These are phyloP conservation scores for Dendrolimus punctatus DNA, from an alignment of 1,140 invertebrate genomes.

Conservation along the genomic window DNA sequence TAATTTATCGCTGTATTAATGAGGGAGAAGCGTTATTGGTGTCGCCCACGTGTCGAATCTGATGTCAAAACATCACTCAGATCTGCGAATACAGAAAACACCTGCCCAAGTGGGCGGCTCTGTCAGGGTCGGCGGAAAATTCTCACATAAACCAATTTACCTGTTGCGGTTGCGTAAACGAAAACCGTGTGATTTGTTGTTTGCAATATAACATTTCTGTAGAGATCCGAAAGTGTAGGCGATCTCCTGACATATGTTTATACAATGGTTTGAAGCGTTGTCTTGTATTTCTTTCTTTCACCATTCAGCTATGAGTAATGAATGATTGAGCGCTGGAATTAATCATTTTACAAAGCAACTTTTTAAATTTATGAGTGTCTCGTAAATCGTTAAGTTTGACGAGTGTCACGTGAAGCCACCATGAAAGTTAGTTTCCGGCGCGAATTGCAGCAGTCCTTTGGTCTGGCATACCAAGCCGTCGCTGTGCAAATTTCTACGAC, in stretches of 20 bases:
- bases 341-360: too few species aligned
- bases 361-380: not conserved
- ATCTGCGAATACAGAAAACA: constrained; percentile 33
- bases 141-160: constrained; percentile 19
- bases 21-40: constrained; percentile 1
- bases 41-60: constrained; percentile 22
- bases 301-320: too few species aligned
- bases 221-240: not conserved
- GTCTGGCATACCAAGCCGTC: constrained; percentile 49
- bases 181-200: constrained; percentile 1
- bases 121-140: constrained; percentile 31
- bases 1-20: constrained; percentile 4
- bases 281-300: too few species aligned
- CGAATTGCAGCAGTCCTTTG: constrained; percentile 48
- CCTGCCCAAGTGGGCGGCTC: constrained; percentile 50
- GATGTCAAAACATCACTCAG: constrained; percentile 11
- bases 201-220: not conserved
- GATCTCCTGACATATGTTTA: not conserved
- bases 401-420: constrained; percentile 8
- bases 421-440: constrained; percentile 43
- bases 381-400: constrained; percentile 8
- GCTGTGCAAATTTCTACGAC: constrained; percentile 68
- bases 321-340: too few species aligned
- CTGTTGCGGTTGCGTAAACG: constrained; percentile 20
- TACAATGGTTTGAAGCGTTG: not conserved